These are phyloP conservation scores for Conops quadrifasciatus DNA, from an alignment of 2,888 invertebrate species.

Conservation along the genomic window DNA sequence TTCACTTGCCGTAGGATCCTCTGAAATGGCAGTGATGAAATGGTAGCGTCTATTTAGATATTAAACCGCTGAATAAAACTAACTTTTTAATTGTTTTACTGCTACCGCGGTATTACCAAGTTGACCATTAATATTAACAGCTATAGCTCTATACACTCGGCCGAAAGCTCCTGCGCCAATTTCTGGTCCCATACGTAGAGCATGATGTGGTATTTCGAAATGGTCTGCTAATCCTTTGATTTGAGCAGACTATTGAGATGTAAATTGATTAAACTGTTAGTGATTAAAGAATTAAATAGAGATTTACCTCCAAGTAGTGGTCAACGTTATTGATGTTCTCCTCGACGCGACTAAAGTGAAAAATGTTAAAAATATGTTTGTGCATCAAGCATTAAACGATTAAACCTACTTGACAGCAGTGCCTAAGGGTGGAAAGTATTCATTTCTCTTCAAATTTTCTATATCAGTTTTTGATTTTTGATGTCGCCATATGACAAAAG, in stretches of 20 bases:
- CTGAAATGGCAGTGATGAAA: slow-evolving; percentile 55
- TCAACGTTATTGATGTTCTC: slow-evolving; percentile 70
- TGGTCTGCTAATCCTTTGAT: slow-evolving; percentile 56
- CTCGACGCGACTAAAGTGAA: slow-evolving; percentile 64
- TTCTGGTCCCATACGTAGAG: slow-evolving; percentile 61
- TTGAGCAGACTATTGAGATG: slow-evolving; percentile 54
- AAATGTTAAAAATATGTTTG: not conserved
- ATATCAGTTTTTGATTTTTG: slow-evolving; percentile 42
- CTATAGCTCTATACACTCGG: slow-evolving; percentile 73
- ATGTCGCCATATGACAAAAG: slow-evolving; percentile 40
- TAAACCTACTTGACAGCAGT: slow-evolving; percentile 48
- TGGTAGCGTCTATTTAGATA: not conserved
- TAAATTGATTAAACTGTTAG: not conserved
- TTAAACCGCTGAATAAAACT: slow-evolving; percentile 42
- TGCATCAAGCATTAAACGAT: not conserved
- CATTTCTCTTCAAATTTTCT: slow-evolving; percentile 44
- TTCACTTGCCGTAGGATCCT: slow-evolving; percentile 69
- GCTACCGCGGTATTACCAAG: slow-evolving; percentile 71
- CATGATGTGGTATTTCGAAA: slow-evolving; percentile 59
- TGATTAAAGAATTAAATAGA: too few relatives aligned
- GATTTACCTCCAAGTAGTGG: slow-evolving; percentile 68
- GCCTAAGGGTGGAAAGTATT: slow-evolving; percentile 49
- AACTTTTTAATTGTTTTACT: slow-evolving; percentile 78
- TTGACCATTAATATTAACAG: slow-evolving; percentile 67
- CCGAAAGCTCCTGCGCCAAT: slow-evolving; percentile 83